Evolutionary conservation across 2,113 vertebrate genomes (phyloP), one percentile per base, ranked within the genome.

Genomic region (Ameiurus melas): DNA sequence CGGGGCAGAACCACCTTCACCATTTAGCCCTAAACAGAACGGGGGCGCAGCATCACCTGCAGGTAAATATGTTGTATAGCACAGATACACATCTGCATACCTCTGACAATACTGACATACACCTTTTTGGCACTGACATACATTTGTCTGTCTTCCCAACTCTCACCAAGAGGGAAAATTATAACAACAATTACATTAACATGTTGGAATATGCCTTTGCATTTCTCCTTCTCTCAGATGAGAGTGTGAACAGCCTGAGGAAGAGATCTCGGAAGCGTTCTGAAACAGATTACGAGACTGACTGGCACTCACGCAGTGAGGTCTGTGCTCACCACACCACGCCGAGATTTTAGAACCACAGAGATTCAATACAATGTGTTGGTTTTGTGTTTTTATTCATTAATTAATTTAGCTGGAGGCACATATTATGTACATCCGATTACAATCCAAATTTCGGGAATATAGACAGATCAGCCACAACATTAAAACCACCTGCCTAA

Each of bases 21-120:
- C 95, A 30, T 95, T 95, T 89, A 94, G 95, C 90, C 95, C 94
- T 86, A 96, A 95, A 89, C 94, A 94, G 91, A 95, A 93, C 4
- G 94, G 94, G 43, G 95, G 92, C 0, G 94, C 95, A 0, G 93
- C 94, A 47, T 95, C 95, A 0, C 94, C 95, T 66, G 93, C 94
- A 90, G 95, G 94, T 95, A 87, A 85, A 71, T 10, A 47, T 47
- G 43, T 47, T 47, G 5, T 47, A 47, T 47, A 47, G 5, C 85
- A 79, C 22, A 33, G 22, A 79, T 43, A 86, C n/a, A 57, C 47
- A 17, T 57, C n/a, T 25, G 22, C 57, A 81, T 8, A 82, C 20
- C 47, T 27, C 17, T 55, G 77, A 60, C 10, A 2, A 14, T 12
- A 36, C 20, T 60, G n/a, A 82, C 79, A 36, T 33, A 20, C 9